Percentiles rank a stretch among this genome's conserved stretches.
Conservation (phyloP, 2,113 vertebrate genomes). For the Archilochus colubris region DNA sequence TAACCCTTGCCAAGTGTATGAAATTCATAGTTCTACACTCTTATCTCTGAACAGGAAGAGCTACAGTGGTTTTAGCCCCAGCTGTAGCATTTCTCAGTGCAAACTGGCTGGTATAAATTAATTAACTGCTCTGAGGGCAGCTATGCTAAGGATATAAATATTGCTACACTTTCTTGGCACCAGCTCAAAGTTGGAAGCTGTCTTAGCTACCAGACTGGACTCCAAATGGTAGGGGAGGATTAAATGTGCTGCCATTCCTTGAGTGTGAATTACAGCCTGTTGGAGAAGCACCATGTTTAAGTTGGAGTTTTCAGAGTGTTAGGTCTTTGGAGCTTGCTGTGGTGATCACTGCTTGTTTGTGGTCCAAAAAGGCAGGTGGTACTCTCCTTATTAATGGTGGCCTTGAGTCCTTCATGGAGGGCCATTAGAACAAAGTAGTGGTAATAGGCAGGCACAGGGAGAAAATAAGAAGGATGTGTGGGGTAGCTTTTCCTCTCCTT, state of each 20-base stretch:
- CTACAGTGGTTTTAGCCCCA: neutral
- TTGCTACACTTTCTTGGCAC: neutral
- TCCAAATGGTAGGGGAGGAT: neutral
- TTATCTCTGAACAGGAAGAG: neutral
- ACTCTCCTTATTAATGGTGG: neutral
- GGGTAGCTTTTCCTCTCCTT: neutral
- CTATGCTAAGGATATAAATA: neutral
- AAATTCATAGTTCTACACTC: neutral
- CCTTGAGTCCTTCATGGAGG: neutral
- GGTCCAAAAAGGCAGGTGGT: neutral
- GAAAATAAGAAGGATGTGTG: neutral
- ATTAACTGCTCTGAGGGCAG: neutral
- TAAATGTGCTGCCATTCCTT: neutral
- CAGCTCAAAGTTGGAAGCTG: neutral
- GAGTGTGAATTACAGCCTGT: neutral
- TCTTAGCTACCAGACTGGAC: neutral
- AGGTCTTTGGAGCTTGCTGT: neutral
- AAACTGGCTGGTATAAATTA: neutral
- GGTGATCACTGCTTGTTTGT: neutral
- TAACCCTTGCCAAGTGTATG: neutral
- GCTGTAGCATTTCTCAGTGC: neutral
- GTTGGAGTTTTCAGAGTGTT: neutral
- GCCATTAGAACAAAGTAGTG: neutral
- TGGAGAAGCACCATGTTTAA: neutral
- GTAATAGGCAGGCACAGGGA: neutral